Percentiles rank a stretch among this genome's conserved stretches.
phyloP scores from a whole-genome alignment of 2,888 invertebrate genomes.

The Hydroisotoma schaefferi region DNA sequence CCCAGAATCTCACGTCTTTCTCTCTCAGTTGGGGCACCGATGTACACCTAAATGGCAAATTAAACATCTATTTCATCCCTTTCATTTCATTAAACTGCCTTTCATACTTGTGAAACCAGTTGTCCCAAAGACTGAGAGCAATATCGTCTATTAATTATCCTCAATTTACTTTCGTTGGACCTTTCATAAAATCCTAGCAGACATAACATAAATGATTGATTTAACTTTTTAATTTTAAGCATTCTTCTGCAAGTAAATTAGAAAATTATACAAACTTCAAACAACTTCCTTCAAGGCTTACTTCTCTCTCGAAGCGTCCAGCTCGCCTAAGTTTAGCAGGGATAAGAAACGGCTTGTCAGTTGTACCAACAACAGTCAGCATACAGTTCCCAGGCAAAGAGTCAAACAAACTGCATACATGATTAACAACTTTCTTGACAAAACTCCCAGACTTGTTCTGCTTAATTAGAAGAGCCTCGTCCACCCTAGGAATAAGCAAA shows the following conservation, averaged over 20 bases:
- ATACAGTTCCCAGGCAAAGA: conserved; percentile 50
- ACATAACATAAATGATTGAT: no score
- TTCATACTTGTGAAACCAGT: no score
- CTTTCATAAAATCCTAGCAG: no score
- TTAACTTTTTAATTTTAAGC: no score
- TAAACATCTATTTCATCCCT: conserved; percentile 7
- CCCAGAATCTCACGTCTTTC: conserved; percentile 55
- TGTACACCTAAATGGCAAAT: conserved; percentile 51
- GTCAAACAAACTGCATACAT: conserved; percentile 57
- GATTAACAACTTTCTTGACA: conserved; percentile 43
- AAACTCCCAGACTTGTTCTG: conserved; percentile 48
- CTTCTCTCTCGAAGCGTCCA: conserved; percentile 60
- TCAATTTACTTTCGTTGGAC: no score
- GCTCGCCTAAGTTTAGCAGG: conserved; percentile 56
- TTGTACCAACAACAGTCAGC: conserved; percentile 58
- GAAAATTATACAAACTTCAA: not conserved
- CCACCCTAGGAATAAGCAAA: conserved; percentile 49
- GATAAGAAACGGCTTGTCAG: conserved; percentile 55
- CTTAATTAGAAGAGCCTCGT: conserved; percentile 1
- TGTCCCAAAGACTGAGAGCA: no score
- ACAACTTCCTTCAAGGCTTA: conserved; percentile 45
- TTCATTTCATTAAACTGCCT: not conserved
- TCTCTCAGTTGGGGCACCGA: conserved; percentile 55
- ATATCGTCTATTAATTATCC: no score
- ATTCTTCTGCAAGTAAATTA: not conserved